Percentiles rank a stretch among this genome's conserved stretches.
Evolutionary conservation across 1,140 invertebrate genomes (phyloP).

Genomic region (Trinorchestia longiramus): DNA sequence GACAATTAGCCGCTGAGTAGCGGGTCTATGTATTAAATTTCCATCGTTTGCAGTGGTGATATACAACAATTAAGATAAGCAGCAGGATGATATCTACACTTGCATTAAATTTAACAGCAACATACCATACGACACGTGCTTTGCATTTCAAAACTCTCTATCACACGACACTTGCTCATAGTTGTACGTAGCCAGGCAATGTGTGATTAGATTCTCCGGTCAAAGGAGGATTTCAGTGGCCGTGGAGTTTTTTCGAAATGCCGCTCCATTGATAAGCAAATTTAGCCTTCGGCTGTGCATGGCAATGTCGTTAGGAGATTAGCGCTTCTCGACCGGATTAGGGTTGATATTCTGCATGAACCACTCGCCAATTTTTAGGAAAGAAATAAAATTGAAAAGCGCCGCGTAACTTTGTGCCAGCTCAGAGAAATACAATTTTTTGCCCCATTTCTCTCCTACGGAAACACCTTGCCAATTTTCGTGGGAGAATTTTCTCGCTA

Average conservation of each 20-base stretch:
- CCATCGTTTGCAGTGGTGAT: no score
- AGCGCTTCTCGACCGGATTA: slow-evolving; percentile 31
- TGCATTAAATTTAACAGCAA: no score
- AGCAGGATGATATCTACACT: no score
- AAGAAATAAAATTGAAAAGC: neutral
- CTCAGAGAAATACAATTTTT: neutral
- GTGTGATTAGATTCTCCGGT: slow-evolving; percentile 14
- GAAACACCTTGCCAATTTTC: neutral
- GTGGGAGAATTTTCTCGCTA: neutral
- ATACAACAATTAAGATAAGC: no score
- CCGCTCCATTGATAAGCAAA: slow-evolving; percentile 17
- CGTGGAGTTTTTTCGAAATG: slow-evolving; percentile 25
- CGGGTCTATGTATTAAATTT: no score
- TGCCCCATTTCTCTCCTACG: neutral
- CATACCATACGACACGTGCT: no score
- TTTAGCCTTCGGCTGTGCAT: slow-evolving; percentile 9
- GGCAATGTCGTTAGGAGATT: slow-evolving; percentile 44
- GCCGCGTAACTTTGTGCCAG: neutral
- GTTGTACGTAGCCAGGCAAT: no score
- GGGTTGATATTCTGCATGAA: neutral
- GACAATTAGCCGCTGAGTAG: no score
- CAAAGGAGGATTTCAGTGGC: slow-evolving; percentile 15
- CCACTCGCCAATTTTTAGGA: neutral
- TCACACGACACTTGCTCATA: no score
- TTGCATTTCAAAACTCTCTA: no score